These are phyloP conservation scores for Halyomorpha halys DNA, from an alignment of 1,140 invertebrate species.

Conservation along the genomic window DNA sequence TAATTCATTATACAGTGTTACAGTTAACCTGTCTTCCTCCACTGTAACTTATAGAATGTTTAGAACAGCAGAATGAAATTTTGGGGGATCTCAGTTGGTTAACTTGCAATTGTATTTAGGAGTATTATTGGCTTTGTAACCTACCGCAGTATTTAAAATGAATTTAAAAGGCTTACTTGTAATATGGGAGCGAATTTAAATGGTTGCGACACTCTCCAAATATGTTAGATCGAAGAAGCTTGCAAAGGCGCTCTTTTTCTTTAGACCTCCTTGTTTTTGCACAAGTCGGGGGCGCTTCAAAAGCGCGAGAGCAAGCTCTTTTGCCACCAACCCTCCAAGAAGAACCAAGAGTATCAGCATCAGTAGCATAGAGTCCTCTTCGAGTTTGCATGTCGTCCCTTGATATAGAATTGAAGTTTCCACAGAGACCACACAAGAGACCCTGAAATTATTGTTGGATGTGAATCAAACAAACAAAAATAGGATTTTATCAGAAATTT, in stretches of 20 bases:
- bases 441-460: conserved; percentile 40
- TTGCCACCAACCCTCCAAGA: conserved; percentile 76
- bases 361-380: conserved; percentile 44
- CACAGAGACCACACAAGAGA: conserved; percentile 79
- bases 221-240: conserved; percentile 37
- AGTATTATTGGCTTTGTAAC: too few relatives aligned
- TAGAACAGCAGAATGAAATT: too few relatives aligned
- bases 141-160: too few relatives aligned
- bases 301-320: conserved; percentile 49
- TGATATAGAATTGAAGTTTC: conserved; percentile 76
- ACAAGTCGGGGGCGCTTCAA: conserved; percentile 29
- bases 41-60: too few relatives aligned
- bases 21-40: too few relatives aligned
- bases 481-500: too few relatives aligned
- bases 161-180: conserved; percentile 42
- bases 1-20: too few relatives aligned
- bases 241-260: conserved; percentile 31
- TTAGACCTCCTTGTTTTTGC: conserved; percentile 24
- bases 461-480: too few relatives aligned
- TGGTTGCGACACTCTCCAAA: conserved; percentile 60
- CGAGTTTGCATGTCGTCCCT: conserved; percentile 63
- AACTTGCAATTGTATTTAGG: too few relatives aligned
- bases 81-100: too few relatives aligned
- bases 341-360: conserved; percentile 62
- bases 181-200: conserved; percentile 66